Evolutionary conservation across 2,888 invertebrate genomes (phyloP).

Genomic region (Allygus modestus): DNA sequence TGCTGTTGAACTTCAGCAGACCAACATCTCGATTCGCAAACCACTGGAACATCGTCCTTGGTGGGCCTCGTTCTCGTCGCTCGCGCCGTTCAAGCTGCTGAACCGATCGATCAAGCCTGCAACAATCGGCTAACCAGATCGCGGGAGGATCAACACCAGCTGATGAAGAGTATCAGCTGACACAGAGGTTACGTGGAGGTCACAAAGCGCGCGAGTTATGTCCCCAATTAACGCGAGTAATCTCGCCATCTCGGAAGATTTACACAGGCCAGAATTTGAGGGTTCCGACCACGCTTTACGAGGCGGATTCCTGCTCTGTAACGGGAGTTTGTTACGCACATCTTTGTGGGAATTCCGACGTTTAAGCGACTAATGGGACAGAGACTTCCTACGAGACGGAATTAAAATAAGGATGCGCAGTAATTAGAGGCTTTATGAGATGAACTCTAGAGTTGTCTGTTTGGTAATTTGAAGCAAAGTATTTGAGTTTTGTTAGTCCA

Average conservation of each 20-base stretch:
- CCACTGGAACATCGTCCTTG: background rate
- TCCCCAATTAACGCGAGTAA: constrained; percentile 27
- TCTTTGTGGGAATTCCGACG: constrained; percentile 14
- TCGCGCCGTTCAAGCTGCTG: background rate
- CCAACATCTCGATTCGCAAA: too few relatives aligned
- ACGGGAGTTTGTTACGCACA: constrained; percentile 23
- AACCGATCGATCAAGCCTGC: background rate
- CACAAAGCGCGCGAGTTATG: constrained; percentile 43
- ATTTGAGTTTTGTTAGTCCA: background rate
- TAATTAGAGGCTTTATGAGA: background rate
- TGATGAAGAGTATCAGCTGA: constrained; percentile 19
- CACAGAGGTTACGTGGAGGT: constrained; percentile 10
- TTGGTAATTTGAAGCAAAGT: background rate
- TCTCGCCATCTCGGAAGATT: constrained; percentile 31
- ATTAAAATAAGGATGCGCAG: background rate
- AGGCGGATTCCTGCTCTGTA: constrained; percentile 1
- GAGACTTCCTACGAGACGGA: constrained; percentile 14
- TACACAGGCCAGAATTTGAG: constrained; percentile 44
- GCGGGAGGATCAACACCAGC: constrained; percentile 9
- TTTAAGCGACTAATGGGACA: constrained; percentile 14
- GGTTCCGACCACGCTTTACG: constrained; percentile 23
- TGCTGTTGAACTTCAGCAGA: too few relatives aligned
- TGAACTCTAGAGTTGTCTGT: background rate
- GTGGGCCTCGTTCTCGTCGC: too few relatives aligned
- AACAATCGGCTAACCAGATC: background rate